Evolutionary conservation across 1,140 invertebrate genomes (phyloP), one percentile per base, ranked within the genome.

Genomic region (Spodoptera litura): DNA sequence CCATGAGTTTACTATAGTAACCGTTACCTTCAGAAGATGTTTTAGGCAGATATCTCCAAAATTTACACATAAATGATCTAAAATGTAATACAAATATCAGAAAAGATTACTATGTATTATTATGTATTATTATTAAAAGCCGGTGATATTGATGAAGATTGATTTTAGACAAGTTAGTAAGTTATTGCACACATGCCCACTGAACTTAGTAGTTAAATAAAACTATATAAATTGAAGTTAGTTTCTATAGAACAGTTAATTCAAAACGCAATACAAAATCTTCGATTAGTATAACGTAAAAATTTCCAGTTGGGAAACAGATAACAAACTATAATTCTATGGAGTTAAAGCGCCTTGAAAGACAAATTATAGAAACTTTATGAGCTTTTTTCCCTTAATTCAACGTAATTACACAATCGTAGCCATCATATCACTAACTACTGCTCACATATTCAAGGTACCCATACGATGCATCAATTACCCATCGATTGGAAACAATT

Each of bases 91-190:
- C 25, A 61, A 61, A 53, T 20, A 20, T 31, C 66, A 70, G 66
- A 70, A 70, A 53, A 70, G 66, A 70, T 70, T 70, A 70, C 4
- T 52, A 70, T 70, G 66, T 70, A 58, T 15, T 49, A 35, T 64
- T 52, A 70, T 70, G 66, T 70, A 58, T 15, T 49, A 35, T 64
- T 44, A 9, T 10, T 20, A 31, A 25, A 52, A 70, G 66, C 20
- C n/a, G n/a, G 2, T 20, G n/a, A 64, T 64, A 25, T 6, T 68
- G 61, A 64, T n/a, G 6, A 25, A 20, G 15, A 49, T 66, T 11
- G 11, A 49, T 9, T 64, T 11, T 8, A 61, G 31, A 13, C 31
- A 9, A 56, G n/a, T 64, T 44, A 44, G 31, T 64, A n/a, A 15
- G 31, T 49, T 49, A 49, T 13, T 62, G 38, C 8, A 31, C 49